Base-by-base conservation (phyloP, 1,140 invertebrate genomes). In the Drosophila carrolli region DNA sequence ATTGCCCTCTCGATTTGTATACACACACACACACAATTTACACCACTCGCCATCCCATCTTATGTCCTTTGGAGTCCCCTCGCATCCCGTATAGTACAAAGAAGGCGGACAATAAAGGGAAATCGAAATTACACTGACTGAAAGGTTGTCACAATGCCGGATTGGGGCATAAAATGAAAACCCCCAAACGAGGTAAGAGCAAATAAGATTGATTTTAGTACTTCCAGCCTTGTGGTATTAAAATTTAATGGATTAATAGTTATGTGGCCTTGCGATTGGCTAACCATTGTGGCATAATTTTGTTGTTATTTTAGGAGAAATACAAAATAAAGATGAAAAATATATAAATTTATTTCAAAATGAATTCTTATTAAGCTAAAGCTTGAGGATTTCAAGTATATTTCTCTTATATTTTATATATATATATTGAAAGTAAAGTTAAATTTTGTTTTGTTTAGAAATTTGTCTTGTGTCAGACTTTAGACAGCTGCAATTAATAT, bases 1-100 rank as follows among this genome's bases (percentile, higher is more conserved):
- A 83, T 84, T 84, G 81, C 81, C 72, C 65, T 63, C 72, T 80
- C 72, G 65, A 86, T 71, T 82, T 76, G 67, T 68, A 40, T 38
- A 27, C 51, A 46, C 43, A 47, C 37, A 43, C 46, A 51, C 41
- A 46, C 43, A 44, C 43, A 53, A 32, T 51, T 46, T 40, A 55
- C 67, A 68, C 67, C 44, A 38, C 65, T 10, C 14, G 10, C 54
- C 48, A 35, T 35, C 1, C 32, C 29, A 16, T 37, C 32, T 37
- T 16, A 44, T 35, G 32, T 38, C 55, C 37, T 27, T 32, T 23
- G 23, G 23, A 23, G 23, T 23, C 23, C 23, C 32, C 16, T 7
- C 16, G 44, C 1, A 43, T 13, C 27, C n/a, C 14, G 38, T 7
- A 23, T 10, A 38, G 62, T 8, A 70, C 32, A 70, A 70, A 56